phyloP scores from a whole-genome alignment of 1,140 invertebrate species.

The Pristionchus pacificus region DNA sequence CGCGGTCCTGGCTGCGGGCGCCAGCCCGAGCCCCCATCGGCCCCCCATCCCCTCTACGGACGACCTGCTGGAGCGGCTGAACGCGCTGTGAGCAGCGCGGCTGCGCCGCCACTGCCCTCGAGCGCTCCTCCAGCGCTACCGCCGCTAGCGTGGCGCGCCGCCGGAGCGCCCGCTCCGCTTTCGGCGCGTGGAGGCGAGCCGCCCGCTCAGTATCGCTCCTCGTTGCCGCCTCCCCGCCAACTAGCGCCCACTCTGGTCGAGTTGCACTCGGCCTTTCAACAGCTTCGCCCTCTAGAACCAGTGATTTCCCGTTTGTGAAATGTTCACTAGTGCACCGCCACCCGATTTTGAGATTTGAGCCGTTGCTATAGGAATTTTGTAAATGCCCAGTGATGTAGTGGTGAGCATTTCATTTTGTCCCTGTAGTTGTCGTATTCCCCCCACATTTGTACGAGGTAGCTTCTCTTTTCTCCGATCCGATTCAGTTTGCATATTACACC shows the following conservation, averaged over 20 bases:
- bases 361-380: no score
- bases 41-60: not conserved
- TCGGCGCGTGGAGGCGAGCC: not conserved
- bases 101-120: not conserved
- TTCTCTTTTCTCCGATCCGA: no score
- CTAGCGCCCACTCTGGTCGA: not conserved
- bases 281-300: not conserved
- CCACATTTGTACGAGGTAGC: no score
- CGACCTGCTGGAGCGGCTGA: not conserved
- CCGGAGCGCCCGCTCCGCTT: not conserved
- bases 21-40: not conserved
- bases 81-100: not conserved
- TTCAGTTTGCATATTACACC: no score
- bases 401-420: no score
- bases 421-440: no score
- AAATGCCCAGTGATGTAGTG: no score
- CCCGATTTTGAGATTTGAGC: no score
- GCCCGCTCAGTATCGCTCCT: not conserved
- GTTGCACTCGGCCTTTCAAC: not conserved
- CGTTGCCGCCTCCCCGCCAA: not conserved
- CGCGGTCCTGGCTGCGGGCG: no score
- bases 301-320: not conserved
- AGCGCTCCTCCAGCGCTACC: not conserved
- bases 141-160: not conserved
- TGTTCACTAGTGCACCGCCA: no score